Evolutionary conservation across 2,113 vertebrate species (phyloP).

Genomic region (Amphilophus citrinellus): DNA sequence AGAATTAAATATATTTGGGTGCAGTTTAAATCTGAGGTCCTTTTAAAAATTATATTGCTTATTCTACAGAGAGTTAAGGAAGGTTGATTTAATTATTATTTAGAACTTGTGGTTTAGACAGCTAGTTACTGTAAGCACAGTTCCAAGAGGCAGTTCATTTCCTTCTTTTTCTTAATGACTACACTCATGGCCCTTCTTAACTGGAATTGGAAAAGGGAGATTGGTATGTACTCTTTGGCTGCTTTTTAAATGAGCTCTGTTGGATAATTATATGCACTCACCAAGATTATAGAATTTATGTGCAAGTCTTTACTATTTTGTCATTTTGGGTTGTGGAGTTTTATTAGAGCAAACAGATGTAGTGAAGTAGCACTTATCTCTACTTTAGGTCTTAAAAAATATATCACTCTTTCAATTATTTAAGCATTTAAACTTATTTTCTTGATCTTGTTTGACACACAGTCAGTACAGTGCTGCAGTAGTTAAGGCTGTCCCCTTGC

Average conservation of each 20-base stretch:
- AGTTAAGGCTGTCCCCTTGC: not conserved
- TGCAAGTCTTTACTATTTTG: constrained; percentile 12
- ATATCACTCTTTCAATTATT: constrained; percentile 12
- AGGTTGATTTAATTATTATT: constrained; percentile 9
- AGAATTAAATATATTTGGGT: constrained; percentile 2
- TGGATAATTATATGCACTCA: not conserved
- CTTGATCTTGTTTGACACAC: constrained; percentile 1
- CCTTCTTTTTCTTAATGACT: constrained; percentile 3
- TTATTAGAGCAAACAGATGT: constrained; percentile 14
- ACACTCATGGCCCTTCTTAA: constrained; percentile 4
- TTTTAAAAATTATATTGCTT: constrained; percentile 1
- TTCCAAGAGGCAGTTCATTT: constrained; percentile 1
- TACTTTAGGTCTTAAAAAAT: constrained; percentile 11
- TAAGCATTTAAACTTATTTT: constrained; percentile 5
- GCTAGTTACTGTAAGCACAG: constrained; percentile 1
- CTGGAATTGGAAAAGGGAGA: constrained; percentile 8
- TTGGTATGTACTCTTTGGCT: not conserved
- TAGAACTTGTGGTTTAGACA: not conserved
- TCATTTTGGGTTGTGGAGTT: constrained; percentile 1
- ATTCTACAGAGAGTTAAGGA: constrained; percentile 7
- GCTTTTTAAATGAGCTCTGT: constrained; percentile 10
- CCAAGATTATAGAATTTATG: not conserved
- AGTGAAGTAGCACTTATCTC: constrained; percentile 10
- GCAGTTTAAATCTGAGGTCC: constrained; percentile 1
- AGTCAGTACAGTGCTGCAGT: not conserved